Percentiles rank a stretch among this genome's conserved stretches.
These are phyloP conservation scores for Calonectris borealis DNA, from an alignment of 2,113 vertebrate genomes.

Conservation along the genomic window DNA sequence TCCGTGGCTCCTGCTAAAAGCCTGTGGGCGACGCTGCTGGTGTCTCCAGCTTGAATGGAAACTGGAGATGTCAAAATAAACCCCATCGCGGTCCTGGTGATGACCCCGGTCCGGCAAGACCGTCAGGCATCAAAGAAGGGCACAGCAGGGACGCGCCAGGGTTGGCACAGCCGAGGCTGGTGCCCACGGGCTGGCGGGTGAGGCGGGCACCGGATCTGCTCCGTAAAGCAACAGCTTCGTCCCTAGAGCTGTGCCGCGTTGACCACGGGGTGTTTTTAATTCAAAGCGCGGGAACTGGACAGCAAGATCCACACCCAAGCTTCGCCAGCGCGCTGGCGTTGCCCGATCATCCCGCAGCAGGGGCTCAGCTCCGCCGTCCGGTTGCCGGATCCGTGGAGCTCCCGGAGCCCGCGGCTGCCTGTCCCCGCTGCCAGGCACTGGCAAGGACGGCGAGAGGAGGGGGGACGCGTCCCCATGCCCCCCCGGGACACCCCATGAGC, in stretches of 20 bases:
- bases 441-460: fast-evolving
- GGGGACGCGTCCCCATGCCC: fast-evolving
- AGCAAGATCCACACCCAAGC: neutral
- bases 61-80: neutral
- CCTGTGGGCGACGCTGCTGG: neutral
- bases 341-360: neutral
- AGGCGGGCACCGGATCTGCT: neutral
- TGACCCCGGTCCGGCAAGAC: fast-evolving
- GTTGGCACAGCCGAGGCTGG: neutral
- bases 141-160: fast-evolving
- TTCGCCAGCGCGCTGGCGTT: fast-evolving
- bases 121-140: neutral
- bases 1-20: neutral
- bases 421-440: neutral
- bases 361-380: fast-evolving
- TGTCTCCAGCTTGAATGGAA: neutral
- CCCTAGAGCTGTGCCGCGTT: neutral
- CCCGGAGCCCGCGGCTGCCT: neutral
- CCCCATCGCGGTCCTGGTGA: fast-evolving
- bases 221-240: neutral
- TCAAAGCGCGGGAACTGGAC: neutral
- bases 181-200: neutral
- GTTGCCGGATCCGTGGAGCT: neutral
- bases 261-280: fast-evolving
- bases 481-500: neutral